phyloP scores from a whole-genome alignment of 1,140 invertebrate species.

The Dreissena polymorpha region DNA sequence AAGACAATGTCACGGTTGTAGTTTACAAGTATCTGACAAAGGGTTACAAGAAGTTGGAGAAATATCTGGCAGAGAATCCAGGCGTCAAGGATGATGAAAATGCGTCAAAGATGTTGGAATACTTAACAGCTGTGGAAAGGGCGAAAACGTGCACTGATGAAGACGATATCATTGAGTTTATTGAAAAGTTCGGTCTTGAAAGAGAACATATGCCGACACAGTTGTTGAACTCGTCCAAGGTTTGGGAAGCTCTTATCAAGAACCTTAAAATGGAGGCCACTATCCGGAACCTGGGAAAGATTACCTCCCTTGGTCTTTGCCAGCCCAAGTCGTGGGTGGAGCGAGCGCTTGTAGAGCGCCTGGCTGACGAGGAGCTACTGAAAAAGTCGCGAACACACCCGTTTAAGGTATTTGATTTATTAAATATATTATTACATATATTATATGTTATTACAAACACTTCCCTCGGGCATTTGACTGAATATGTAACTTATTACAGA shows the following conservation, averaged over 20 bases:
- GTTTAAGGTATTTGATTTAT: slow-evolving; percentile 81
- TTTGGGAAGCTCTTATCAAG: slow-evolving; percentile 84
- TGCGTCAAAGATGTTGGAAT: slow-evolving; percentile 81
- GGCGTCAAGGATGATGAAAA: slow-evolving; percentile 50
- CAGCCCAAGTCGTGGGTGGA: slow-evolving; percentile 69
- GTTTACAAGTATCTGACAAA: slow-evolving; percentile 68
- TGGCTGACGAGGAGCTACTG: slow-evolving; percentile 77
- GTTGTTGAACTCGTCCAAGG: slow-evolving; percentile 84
- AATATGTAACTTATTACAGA: too few species aligned
- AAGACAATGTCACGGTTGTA: slow-evolving; percentile 55
- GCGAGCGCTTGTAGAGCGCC: slow-evolving; percentile 55
- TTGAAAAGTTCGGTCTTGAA: slow-evolving; percentile 80
- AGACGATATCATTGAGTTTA: slow-evolving; percentile 80
- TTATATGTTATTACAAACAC: too few species aligned
- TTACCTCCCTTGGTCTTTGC: slow-evolving; percentile 84
- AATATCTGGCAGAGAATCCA: slow-evolving; percentile 33
- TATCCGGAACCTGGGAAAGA: slow-evolving; percentile 84
- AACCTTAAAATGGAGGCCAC: slow-evolving; percentile 82
- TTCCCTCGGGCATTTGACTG: too few species aligned
- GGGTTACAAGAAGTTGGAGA: slow-evolving; percentile 70
- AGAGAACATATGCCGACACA: slow-evolving; percentile 86
- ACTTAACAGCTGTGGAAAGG: slow-evolving; percentile 83
- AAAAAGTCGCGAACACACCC: slow-evolving; percentile 82
- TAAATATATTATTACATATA: too few species aligned
- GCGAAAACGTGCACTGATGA: slow-evolving; percentile 83